phyloP scores from a whole-genome alignment of 1,140 invertebrate genomes.

The Caenorhabditis remanei region DNA sequence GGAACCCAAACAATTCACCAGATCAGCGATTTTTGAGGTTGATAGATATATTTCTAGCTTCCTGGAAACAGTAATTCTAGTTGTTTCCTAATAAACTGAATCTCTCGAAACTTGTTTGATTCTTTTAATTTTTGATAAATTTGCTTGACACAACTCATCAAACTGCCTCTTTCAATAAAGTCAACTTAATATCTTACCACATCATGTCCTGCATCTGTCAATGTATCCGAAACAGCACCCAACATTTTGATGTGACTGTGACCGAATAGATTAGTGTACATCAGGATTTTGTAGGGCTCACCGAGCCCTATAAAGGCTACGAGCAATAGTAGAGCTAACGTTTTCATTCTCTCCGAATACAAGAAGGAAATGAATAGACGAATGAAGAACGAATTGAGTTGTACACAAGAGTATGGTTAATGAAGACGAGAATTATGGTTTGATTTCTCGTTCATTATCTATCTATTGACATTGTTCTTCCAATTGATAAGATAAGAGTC shows the following conservation, averaged over 20 bases:
- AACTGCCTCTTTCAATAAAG: neutral
- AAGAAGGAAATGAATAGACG: too few relatives aligned
- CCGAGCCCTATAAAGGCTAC: neutral
- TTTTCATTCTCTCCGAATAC: neutral
- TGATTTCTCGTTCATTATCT: neutral
- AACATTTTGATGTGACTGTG: slow-evolving; percentile 45
- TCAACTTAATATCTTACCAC: neutral
- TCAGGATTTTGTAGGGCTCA: slow-evolving; percentile 46
- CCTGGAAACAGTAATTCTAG: too few relatives aligned
- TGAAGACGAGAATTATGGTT: neutral
- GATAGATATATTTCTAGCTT: too few relatives aligned
- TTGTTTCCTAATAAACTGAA: too few relatives aligned
- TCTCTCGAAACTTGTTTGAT: neutral
- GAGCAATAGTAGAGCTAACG: neutral
- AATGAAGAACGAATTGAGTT: neutral
- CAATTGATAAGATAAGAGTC: neutral
- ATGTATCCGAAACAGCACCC: slow-evolving; percentile 41
- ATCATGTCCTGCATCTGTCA: slow-evolving; percentile 55
- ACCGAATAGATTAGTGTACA: slow-evolving; percentile 53
- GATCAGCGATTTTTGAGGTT: too few relatives aligned
- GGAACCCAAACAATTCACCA: too few relatives aligned
- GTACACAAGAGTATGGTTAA: neutral
- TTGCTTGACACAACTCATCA: too few relatives aligned
- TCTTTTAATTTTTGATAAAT: too few relatives aligned
- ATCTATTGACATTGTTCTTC: neutral